phyloP scores from a whole-genome alignment of 2,797 vertebrate genomes.

The Stomatorhinus walkeri region DNA sequence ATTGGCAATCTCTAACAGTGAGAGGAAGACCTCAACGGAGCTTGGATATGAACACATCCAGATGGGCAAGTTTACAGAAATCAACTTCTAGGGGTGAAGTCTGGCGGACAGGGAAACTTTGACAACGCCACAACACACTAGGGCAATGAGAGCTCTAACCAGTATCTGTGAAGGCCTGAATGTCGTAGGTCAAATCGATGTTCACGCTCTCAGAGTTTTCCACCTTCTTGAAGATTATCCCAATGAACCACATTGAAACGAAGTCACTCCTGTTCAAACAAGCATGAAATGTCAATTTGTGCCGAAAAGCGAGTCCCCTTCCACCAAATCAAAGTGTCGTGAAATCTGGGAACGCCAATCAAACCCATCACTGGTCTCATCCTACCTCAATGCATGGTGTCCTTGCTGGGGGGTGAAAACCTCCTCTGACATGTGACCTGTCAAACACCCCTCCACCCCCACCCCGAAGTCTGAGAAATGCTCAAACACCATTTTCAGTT shows the following conservation, averaged over 20 bases:
- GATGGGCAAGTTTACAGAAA: neutral
- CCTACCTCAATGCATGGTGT: neutral
- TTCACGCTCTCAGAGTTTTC: constrained; percentile 88
- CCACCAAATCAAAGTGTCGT: neutral
- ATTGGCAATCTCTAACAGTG: neutral
- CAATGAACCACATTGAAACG: constrained; percentile 95
- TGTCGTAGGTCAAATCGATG: constrained; percentile 88
- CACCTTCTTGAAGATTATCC: constrained; percentile 89
- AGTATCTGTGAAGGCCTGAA: constrained; percentile 93
- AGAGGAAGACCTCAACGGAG: neutral
- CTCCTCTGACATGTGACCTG: neutral
- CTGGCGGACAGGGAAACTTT: neutral
- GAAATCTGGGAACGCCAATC: neutral
- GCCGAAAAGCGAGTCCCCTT: neutral
- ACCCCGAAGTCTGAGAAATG: neutral
- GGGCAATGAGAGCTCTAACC: constrained; percentile 60
- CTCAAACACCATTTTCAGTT: neutral
- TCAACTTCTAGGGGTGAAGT: neutral
- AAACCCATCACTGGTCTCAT: neutral
- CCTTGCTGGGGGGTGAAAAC: neutral
- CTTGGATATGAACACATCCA: neutral
- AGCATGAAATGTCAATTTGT: neutral
- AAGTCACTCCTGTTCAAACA: constrained; percentile 66
- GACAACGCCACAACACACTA: neutral
- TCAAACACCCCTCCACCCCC: neutral